phyloP scores from a whole-genome alignment of 2,888 invertebrate genomes.

The Myopa testacea region DNA sequence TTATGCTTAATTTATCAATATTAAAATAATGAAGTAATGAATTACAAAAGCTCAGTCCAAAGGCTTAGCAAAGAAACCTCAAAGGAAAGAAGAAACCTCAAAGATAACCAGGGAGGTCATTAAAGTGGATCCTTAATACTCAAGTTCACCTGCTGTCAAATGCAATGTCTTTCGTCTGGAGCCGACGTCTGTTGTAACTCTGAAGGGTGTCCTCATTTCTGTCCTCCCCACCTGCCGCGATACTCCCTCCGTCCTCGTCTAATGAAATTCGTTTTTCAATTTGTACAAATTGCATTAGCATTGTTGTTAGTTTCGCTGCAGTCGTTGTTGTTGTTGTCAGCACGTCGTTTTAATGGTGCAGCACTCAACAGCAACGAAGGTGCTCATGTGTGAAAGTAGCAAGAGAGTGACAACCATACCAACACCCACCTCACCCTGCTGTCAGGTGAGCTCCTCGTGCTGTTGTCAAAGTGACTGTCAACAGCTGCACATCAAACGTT shows the following conservation, averaged over 20 bases:
- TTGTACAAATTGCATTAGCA: conserved; percentile 33
- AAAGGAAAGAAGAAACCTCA: too few relatives aligned
- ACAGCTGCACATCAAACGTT: not conserved
- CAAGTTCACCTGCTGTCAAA: not conserved
- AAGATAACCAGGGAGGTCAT: too few relatives aligned
- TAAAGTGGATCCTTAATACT: too few relatives aligned
- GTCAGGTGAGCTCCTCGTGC: not conserved
- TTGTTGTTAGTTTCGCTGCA: not conserved
- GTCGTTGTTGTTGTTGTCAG: conserved; percentile 27
- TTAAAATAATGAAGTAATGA: too few relatives aligned
- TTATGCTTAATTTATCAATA: too few relatives aligned
- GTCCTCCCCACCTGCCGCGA: not conserved
- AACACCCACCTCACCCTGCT: not conserved
- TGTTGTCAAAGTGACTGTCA: not conserved
- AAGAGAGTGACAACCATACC: not conserved
- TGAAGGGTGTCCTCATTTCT: not conserved
- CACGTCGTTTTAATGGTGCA: conserved; percentile 5
- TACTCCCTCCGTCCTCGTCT: not conserved
- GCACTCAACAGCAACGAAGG: not conserved
- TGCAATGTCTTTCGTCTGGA: not conserved
- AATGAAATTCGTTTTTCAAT: conserved; percentile 36
- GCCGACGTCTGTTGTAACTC: not conserved
- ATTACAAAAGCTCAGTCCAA: too few relatives aligned
- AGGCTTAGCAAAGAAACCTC: too few relatives aligned
- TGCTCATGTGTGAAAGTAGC: not conserved